Evolutionary conservation across 2,797 vertebrate species (phyloP), one percentile per base, ranked within the genome.

Genomic region (Acridotheres tristis): DNA sequence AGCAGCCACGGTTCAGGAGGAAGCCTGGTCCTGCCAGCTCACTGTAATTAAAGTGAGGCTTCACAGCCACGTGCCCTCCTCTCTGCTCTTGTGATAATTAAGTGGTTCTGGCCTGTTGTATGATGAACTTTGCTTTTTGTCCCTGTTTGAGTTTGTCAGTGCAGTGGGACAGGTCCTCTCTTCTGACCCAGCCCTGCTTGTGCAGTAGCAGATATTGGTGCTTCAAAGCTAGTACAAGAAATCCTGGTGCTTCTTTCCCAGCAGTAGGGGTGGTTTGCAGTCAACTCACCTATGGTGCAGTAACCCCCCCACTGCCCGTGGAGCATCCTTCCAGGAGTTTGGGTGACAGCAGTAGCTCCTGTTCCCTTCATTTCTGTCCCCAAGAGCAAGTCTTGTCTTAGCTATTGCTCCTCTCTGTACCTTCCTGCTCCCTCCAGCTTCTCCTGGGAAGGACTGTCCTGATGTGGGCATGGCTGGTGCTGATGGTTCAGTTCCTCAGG

Each of bases 391-490:
- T 72, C 42, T 45, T 36, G 13, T 45, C 32, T 48, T 21, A 29
- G 51, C 12, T 54, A 1, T 16, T 16, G 9, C 47, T 72, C 25
- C 27, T 65, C 4, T 78, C 65, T 45, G 47, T 29, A 20, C 54
- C 22, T 81, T 51, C 4, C 32, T 47, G 67, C 47, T 76, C 34
- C 43, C 10, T 50, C 34, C 62, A 62, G 17, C 11, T 26, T 65
- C 16, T 48, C 43, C n/a, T 0, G 6, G 38, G 32, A 27, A 53
- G 50, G 17, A 7, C 22, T 25, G 0, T 29, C 7, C 57, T 29
- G 45, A 5, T 21, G 6, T 3, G 1, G 17, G 13, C 34, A 59
- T 0, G 0, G 32, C 68, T 54, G 40, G 15, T 61, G 53, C 22
- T 6, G 5, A 5, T 22, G 32, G 36, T 25, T 93, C 32, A 9